phyloP scores from a whole-genome alignment of 2,797 vertebrate species.

The Ptychobarbus kaznakovi region DNA sequence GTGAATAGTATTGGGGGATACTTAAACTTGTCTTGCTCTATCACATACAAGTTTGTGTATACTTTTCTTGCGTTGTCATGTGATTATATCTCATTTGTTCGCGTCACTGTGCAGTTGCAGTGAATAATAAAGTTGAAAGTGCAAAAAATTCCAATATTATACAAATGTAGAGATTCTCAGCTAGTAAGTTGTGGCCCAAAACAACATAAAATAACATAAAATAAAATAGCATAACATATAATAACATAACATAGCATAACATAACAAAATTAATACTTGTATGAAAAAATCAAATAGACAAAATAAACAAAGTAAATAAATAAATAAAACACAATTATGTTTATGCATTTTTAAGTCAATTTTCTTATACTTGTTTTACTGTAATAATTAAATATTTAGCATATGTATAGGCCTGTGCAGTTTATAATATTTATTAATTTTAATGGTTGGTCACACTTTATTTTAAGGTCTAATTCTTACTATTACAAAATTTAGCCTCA shows the following conservation, averaged over 20 bases:
- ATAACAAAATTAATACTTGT: not conserved
- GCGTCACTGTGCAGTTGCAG: not conserved
- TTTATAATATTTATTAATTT: not conserved
- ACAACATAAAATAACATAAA: too few species aligned
- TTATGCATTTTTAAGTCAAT: too few species aligned
- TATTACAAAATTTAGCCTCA: not conserved
- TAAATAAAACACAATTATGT: not conserved
- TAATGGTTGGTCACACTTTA: not conserved
- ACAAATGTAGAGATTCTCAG: not conserved
- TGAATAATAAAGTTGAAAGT: not conserved
- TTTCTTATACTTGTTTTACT: not conserved
- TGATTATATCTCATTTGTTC: not conserved
- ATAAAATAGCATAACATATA: too few species aligned
- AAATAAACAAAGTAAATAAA: not conserved
- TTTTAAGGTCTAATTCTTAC: not conserved
- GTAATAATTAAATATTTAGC: not conserved
- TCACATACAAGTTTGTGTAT: not conserved
- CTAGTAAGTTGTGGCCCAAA: not conserved
- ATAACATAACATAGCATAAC: too few species aligned
- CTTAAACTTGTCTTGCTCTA: not conserved
- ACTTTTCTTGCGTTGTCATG: not conserved
- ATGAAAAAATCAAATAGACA: not conserved
- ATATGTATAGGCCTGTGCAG: not conserved
- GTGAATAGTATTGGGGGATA: not conserved
- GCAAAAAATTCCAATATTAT: not conserved